A percentile compares a stretch with the other conserved stretches of the same genome.
phyloP scores from a whole-genome alignment of 2,113 vertebrate genomes.

The Menidia beryllina region DNA sequence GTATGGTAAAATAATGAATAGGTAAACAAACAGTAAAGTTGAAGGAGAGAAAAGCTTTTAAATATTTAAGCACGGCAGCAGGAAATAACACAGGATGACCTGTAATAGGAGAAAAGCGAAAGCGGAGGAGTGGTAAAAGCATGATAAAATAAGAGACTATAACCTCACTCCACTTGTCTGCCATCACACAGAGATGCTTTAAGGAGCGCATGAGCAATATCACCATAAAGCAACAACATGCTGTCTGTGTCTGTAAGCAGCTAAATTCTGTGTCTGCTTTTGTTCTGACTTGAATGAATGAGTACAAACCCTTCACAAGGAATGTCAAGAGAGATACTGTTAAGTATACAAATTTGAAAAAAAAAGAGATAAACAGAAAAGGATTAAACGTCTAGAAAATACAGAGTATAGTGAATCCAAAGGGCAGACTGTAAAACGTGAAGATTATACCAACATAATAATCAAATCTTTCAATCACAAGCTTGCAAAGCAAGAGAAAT shows the following conservation, averaged over 20 bases:
- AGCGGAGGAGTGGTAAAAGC: slow-evolving; percentile 69
- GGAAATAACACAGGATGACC: slow-evolving; percentile 61
- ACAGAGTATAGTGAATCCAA: slow-evolving; percentile 29
- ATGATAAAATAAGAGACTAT: slow-evolving; percentile 71
- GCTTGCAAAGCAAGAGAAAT: slow-evolving; percentile 18
- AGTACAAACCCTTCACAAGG: slow-evolving; percentile 5
- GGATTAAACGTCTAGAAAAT: slow-evolving; percentile 15
- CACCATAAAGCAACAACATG: slow-evolving; percentile 44
- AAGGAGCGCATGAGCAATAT: slow-evolving; percentile 57
- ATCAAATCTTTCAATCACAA: slow-evolving; percentile 45
- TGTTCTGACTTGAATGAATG: slow-evolving; percentile 1
- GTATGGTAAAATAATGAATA: slow-evolving; percentile 68
- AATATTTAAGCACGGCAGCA: slow-evolving; percentile 73
- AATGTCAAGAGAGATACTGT: slow-evolving; percentile 8
- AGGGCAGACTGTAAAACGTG: slow-evolving; percentile 26
- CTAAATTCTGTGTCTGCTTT: slow-evolving; percentile 2
- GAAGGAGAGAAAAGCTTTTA: slow-evolving; percentile 74
- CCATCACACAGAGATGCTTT: slow-evolving; percentile 62
- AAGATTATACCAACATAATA: slow-evolving; percentile 46
- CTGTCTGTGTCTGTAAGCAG: slow-evolving; percentile 24
- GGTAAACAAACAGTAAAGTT: slow-evolving; percentile 76
- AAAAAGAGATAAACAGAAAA: not conserved
- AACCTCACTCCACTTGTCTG: slow-evolving; percentile 70
- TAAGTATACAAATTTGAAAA: slow-evolving; percentile 3
- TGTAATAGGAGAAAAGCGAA: slow-evolving; percentile 62